Conservation (phyloP, 64 coral and sea anemone species). For the Dendronephthya gigantea region DNA sequence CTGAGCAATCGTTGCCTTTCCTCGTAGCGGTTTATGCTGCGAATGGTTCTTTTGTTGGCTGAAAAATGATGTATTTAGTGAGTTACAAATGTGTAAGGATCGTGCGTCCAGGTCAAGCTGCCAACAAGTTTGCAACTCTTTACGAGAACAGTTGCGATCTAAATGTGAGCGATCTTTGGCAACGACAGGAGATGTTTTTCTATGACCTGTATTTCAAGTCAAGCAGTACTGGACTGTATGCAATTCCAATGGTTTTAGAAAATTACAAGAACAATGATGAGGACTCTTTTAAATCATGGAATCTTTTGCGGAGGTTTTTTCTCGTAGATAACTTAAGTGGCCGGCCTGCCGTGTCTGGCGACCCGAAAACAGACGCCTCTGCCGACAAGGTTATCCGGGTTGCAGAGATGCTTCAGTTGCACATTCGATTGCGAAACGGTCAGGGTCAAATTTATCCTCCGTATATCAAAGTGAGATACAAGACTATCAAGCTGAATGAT, state of each 20-base stretch:
- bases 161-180: slow-evolving; percentile 40
- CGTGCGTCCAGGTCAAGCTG: slow-evolving; percentile 63
- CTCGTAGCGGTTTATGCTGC: slow-evolving; percentile 47
- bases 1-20: slow-evolving; percentile 37
- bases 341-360: not conserved
- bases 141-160: slow-evolving; percentile 58
- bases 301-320: slow-evolving; percentile 67
- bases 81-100: slow-evolving; percentile 63
- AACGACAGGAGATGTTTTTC: slow-evolving; percentile 33
- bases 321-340: slow-evolving; percentile 69
- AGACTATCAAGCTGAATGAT: slow-evolving; percentile 55
- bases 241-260: slow-evolving; percentile 68
- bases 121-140: slow-evolving; percentile 86
- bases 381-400: slow-evolving; percentile 50
- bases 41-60: slow-evolving; percentile 67
- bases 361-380: not conserved
- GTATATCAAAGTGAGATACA: slow-evolving; percentile 55
- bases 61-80: slow-evolving; percentile 29
- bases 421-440: slow-evolving; percentile 52
- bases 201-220: slow-evolving; percentile 65
- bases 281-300: slow-evolving; percentile 48
- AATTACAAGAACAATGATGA: slow-evolving; percentile 60
- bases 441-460: slow-evolving; percentile 88
- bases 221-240: slow-evolving; percentile 36
- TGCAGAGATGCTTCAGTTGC: slow-evolving; percentile 55